phyloP scores from a whole-genome alignment of 1,140 invertebrate species.

The Saccostrea glomerata region DNA sequence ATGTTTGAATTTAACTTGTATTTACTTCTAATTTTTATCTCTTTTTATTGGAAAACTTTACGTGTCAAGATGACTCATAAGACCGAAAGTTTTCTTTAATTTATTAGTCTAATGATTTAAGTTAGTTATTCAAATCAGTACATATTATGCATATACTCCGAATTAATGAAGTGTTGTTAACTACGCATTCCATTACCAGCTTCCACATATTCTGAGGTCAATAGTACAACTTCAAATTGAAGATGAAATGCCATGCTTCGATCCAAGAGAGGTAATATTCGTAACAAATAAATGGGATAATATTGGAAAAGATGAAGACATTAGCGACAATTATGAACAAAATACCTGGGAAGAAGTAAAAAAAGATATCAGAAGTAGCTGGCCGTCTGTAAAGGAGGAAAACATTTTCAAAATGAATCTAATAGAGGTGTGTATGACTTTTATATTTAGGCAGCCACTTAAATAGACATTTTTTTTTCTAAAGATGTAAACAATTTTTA shows the following conservation, averaged over 20 bases:
- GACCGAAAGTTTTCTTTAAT: too few relatives aligned
- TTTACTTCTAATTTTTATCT: too few relatives aligned
- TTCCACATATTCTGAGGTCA: neutral
- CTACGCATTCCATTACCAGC: neutral
- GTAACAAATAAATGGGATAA: neutral
- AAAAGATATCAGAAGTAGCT: neutral
- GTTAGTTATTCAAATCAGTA: too few relatives aligned
- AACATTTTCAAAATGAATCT: neutral
- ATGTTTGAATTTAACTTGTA: too few relatives aligned
- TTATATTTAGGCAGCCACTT: neutral
- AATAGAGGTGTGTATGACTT: neutral
- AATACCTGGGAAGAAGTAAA: neutral
- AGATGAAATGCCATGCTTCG: slow-evolving; percentile 11
- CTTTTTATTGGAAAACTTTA: too few relatives aligned
- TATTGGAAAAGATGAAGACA: neutral
- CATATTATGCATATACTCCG: too few relatives aligned
- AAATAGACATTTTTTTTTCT: too few relatives aligned
- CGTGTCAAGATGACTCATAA: too few relatives aligned
- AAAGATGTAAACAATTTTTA: too few relatives aligned
- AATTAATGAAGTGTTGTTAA: neutral
- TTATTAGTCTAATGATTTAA: too few relatives aligned
- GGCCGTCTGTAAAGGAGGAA: neutral
- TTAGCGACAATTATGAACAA: neutral
- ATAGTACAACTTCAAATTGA: neutral
- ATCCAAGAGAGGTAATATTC: neutral